Evolutionary conservation across 1,140 invertebrate species (phyloP), one percentile per base, ranked within the genome.

Genomic region (Vanessa tameamea): DNA sequence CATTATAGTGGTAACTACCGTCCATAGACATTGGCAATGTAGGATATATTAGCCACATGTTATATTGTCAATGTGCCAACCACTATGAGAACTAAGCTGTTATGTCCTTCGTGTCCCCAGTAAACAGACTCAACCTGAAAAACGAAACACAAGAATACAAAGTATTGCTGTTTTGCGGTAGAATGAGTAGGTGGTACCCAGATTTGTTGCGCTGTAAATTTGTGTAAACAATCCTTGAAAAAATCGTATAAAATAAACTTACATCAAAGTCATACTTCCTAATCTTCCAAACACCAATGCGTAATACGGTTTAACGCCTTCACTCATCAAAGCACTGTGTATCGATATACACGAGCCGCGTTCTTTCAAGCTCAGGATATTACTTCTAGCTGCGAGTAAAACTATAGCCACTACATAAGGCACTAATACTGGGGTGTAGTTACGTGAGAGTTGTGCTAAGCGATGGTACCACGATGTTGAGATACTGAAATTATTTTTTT

Each of bases 401-500:
- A 90, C 43, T 48, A 90, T 86, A 3, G 82, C 89, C 0, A 80
- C 86, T 14, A 90, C 66, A 31, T 90, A 92, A 0, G 90, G 86
- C 1, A 90, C 67, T 5, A 92, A 48, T 8, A 89, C 74, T 15
- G 86, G 84, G 0, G 82, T 81, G 73, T 90, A 91, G 75, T 90
- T 84, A 3, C 90, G 84, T 3, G 73, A 83, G 0, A 90, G 43
- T 61, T 90, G 87, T 0, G 82, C 89, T 6, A 90, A 66, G 15
- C 84, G 82, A 26, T 84, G 80, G 70, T 92, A 92, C 88, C 88
- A 90, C 0, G 88, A 87, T 47, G 76, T 55, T 13, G 87, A 82
- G 76, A 92, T 87, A 65, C 90, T 92, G 37, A 43, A 43, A 43
- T 9, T 9, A 9, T 9, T 43, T 8, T 43, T 1, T 31, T 31